Evolutionary conservation across 2,113 vertebrate species (phyloP), one percentile per base, ranked within the genome.

Genomic region (Xiphophorus couchianus): DNA sequence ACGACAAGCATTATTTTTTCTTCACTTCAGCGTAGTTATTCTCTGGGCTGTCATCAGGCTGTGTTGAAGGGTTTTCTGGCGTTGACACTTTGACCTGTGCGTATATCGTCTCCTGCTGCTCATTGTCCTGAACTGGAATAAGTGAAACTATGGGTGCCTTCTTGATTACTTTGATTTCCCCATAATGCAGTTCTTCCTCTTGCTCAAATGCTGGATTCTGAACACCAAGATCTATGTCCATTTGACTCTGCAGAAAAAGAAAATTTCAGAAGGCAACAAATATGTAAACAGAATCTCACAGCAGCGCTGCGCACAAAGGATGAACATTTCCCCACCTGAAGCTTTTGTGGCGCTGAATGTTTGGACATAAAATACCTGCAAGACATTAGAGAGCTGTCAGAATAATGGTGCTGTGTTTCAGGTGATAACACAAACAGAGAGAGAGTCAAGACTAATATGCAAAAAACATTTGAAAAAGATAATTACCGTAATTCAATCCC

Each of bases 151-250:
- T 10, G 31, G 60, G 33, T 62, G n/a, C 7, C 4, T 31, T 35
- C 19, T 29, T 44, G 19, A 29, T 63, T 19, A 73, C 31, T 17
- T 4, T 44, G 5, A 73, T 5, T 5, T 63, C 60, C 62, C 10
- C 71, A 63, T 62, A 63, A 31, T 48, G 70, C 33, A 62, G 9
- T 5, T 51, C 71, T 22, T 39, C 58, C 58, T 48, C 28, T 63
- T 10, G 4, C 25, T 31, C 4, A 63, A 2, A 14, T 6, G 17
- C 37, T 31, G 71, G 17, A 3, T 13, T 35, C 29, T 31, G 37
- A 31, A n/a, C 8, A 42, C 14, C 39, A 42, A 14, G 0, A 5
- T 48, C 62, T 4, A 35, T 42, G n/a, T 3, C 3, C 27, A 13
- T 19, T 27, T 37, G 30, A 74, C 4, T 54, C 72, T 74, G n/a